Evolutionary conservation across 2,888 invertebrate species (phyloP).

Genomic region (Tenodera sinensis): DNA sequence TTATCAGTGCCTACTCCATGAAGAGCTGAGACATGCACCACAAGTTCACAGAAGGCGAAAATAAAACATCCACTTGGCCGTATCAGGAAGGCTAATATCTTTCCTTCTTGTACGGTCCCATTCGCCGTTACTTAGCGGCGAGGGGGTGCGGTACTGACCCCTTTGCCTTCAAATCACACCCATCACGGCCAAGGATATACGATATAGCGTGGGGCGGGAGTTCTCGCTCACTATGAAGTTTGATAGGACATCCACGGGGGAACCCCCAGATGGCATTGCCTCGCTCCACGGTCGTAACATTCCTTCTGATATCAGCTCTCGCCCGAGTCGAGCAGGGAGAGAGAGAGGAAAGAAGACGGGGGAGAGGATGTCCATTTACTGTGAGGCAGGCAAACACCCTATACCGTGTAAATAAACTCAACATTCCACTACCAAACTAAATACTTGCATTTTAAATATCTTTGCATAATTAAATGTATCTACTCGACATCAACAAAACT

Average conservation of each 20-base stretch:
- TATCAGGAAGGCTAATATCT: neutral
- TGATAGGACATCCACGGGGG: constrained; percentile 24
- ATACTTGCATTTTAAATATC: too few species aligned
- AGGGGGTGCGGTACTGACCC: constrained; percentile 10
- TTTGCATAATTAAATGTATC: too few species aligned
- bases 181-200: constrained; percentile 19
- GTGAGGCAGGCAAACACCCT: neutral
- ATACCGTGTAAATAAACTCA: too few species aligned
- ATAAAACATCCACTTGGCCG: neutral
- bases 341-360: constrained; percentile 10
- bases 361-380: neutral
- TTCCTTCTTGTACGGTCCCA: neutral
- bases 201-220: neutral
- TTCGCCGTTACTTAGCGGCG: neutral
- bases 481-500: too few species aligned
- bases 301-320: constrained; percentile 26
- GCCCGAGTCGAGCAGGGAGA: constrained; percentile 16
- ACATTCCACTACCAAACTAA: too few species aligned
- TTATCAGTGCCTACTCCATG: neutral
- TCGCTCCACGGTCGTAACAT: constrained; percentile 22
- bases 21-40: neutral
- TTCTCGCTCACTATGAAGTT: constrained; percentile 16
- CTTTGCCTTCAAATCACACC: constrained; percentile 26
- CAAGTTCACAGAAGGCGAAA: neutral
- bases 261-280: constrained; percentile 24